Conservation (phyloP, 2,888 invertebrate species). For the Isotomurus palustris region DNA sequence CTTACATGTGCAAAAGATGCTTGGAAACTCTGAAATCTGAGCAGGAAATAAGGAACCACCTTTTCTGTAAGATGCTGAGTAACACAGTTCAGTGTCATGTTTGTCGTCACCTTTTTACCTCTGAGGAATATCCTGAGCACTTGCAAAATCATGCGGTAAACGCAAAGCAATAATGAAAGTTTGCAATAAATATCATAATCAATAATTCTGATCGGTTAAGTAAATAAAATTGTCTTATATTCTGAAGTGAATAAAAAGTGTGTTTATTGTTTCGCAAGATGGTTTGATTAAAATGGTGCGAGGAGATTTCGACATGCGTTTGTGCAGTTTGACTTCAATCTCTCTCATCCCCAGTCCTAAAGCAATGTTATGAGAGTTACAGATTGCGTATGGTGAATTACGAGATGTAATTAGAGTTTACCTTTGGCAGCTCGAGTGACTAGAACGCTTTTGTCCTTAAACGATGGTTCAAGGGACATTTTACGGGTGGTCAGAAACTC, state of each 20-base stretch:
- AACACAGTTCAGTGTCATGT: constrained; percentile 31
- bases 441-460: neutral
- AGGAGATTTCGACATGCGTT: no score
- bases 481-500: no score
- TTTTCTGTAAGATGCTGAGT: constrained; percentile 29
- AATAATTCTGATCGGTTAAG: neutral
- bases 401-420: neutral
- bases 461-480: neutral
- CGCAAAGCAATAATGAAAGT: neutral
- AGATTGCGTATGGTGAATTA: no score
- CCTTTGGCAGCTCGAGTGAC: neutral
- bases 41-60: constrained; percentile 30
- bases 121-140: constrained; percentile 24
- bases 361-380: no score
- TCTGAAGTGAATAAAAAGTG: neutral
- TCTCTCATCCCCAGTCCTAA: no score
- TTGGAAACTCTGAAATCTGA: constrained; percentile 34
- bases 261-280: no score
- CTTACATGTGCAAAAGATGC: constrained; percentile 36
- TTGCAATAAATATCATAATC: neutral
- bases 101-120: constrained; percentile 21
- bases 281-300: no score
- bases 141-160: constrained; percentile 25
- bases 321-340: no score
- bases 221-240: neutral